Evolutionary conservation across 2,888 invertebrate genomes (phyloP), one percentile per base, ranked within the genome.

Genomic region (Hydroisotoma schaefferi): DNA sequence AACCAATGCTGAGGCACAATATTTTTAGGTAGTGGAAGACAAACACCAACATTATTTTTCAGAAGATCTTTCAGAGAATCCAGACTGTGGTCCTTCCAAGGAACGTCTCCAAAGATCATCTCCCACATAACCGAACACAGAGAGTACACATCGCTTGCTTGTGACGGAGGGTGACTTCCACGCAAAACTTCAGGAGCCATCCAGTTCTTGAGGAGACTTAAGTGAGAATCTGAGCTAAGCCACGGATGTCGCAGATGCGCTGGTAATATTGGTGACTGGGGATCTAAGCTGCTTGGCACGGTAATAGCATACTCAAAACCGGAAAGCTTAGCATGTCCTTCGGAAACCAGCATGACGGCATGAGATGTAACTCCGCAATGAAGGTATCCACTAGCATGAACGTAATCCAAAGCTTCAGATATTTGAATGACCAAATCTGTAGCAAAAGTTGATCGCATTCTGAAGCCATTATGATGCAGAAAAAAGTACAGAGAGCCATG

Each of bases 361-460:
- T 79, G 78, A 2, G 79, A 79, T 22, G 78, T 76, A 22, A 80
- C 67, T 55, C 73, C 75, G 68, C 77, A 76, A 68, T 80, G 80
- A 0, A 79, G 68, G 47, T 76, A 74, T 55, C 76, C 74, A 64
- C 76, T 75, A 23, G 76, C 73, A 69, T 80, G 80, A 3, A 80
- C 71, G 68, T 76, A 80, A 20, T 77, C 72, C 54, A 80, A 62
- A 1, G 78, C 80, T 61, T 76, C 75, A 55, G 76, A 74, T 27
- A 79, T 73, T 71, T 79, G 78, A 38, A 62, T 57, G 27, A 64
- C 38, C 47, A 65, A 28, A 43, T 65, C 65, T 1, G 63, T 63
- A 3, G 59, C 65, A 38, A 64, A 56, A 22, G 33, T 48, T 1
- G 65, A 59, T 23, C 60, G 61, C 23, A 68, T 47, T 15, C 63